phyloP scores from a whole-genome alignment of 2,797 vertebrate species.

The Enteromius anoplus region DNA sequence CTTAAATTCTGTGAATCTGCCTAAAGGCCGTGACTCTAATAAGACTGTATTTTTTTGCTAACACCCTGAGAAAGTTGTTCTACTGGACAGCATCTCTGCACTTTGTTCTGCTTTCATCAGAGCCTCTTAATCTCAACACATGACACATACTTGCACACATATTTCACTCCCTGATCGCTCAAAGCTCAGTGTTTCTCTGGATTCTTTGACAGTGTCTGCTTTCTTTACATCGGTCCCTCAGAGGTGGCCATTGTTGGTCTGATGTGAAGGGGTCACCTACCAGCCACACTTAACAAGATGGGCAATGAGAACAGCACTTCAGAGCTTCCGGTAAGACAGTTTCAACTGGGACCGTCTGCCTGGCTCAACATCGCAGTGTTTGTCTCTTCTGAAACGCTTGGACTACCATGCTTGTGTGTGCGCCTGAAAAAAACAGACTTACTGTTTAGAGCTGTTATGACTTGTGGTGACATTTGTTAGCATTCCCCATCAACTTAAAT shows the following conservation, averaged over 20 bases:
- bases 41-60: neutral
- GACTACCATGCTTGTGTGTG: conserved; percentile 24
- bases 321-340: conserved; percentile 75
- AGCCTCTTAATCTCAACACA: conserved; percentile 60
- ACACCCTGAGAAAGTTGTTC: conserved; percentile 17
- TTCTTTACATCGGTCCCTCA: conserved; percentile 40
- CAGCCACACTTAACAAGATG: conserved; percentile 70
- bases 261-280: conserved; percentile 69
- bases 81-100: conserved; percentile 39
- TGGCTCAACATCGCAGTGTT: conserved; percentile 20
- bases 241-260: conserved; percentile 68
- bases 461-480: conserved; percentile 45
- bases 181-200: conserved; percentile 61
- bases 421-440: neutral
- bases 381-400: conserved; percentile 30
- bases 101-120: conserved; percentile 57
- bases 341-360: conserved; percentile 34
- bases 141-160: conserved; percentile 54
- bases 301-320: conserved; percentile 81
- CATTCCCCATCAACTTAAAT: conserved; percentile 39
- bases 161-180: conserved; percentile 59
- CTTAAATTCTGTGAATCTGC: neutral
- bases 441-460: conserved; percentile 10
- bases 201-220: conserved; percentile 29
- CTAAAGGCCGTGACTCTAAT: neutral